A percentile compares a stretch with the other conserved stretches of the same genome.
phyloP scores from a whole-genome alignment of 2,888 invertebrate genomes.

The Barypeithes pellucidus region DNA sequence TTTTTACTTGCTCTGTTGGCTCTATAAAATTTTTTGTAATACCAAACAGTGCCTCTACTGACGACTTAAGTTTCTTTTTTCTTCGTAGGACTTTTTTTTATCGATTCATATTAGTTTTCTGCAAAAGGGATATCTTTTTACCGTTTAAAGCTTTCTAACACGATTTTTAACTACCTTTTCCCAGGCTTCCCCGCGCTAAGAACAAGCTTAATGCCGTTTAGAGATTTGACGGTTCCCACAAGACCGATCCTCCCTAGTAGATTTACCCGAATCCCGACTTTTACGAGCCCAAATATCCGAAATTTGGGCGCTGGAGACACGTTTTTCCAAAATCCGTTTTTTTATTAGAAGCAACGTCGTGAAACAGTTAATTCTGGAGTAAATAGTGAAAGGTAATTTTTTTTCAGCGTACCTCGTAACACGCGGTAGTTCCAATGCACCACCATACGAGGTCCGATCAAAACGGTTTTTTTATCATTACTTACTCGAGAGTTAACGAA shows the following conservation, averaged over 20 bases:
- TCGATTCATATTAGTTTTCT: not conserved
- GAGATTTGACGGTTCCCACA: constrained; percentile 50
- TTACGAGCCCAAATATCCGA: constrained; percentile 55
- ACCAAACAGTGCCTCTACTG: not conserved
- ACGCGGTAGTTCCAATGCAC: constrained; percentile 3
- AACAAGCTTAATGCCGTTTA: constrained; percentile 53
- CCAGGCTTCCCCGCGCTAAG: constrained; percentile 51
- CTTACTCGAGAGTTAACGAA: constrained; percentile 6
- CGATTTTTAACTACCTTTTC: constrained; percentile 13
- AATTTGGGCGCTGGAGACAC: constrained; percentile 68
- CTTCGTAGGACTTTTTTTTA: not conserved
- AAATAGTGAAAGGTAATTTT: constrained; percentile 4
- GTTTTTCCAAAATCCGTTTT: constrained; percentile 65
- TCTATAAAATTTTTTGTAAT: not conserved
- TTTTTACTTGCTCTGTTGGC: not conserved
- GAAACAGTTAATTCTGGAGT: not conserved
- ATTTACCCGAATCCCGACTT: constrained; percentile 51
- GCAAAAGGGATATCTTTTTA: not conserved
- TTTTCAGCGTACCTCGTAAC: constrained; percentile 7
- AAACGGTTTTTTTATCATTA: constrained; percentile 4
- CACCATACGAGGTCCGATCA: constrained; percentile 3
- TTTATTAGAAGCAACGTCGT: constrained; percentile 56
- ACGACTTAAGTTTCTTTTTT: not conserved
- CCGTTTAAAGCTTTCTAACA: not conserved
- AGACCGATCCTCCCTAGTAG: constrained; percentile 52